Evolutionary conservation across 2,888 invertebrate genomes (phyloP), one percentile per base, ranked within the genome.

Genomic region (Nudaria mundana): DNA sequence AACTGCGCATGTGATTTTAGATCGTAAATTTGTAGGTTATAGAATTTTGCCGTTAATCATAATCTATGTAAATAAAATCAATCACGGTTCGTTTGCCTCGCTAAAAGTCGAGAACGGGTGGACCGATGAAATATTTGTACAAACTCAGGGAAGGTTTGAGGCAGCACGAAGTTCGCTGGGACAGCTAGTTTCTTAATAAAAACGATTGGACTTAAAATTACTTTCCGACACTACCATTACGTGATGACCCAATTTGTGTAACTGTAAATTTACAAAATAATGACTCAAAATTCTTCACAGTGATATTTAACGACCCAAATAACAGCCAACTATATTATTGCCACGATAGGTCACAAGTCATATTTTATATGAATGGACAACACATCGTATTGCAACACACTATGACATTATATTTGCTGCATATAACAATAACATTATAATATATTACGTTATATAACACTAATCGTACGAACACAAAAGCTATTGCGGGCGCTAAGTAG

Each of bases 361-460:
- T 23, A 22, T 38, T n/a, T 22, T 22, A 32, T 40, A 39, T 39
- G 38, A 44, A 32, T 38, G 40, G 48, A 48, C 33, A 48, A 31
- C 41, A 44, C 24, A 25, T 11, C 15, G 6, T 13, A n/a, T 35
- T 34, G 50, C 24, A 13, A 10, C 37, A 40, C 14, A 18, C 7
- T 25, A 32, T n/a, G 34, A 33, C 32, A 29, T 25, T 15, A 28
- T 33, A 12, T 29, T 26, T 5, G 3, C 12, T 23, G 28, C 13
- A 26, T 31, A 14, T 40, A 41, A 41, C 42, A 33, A 32, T 37
- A 32, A 29, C 20, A 41, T 28, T 18, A 18, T 20, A 20, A 31
- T 32, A n/a, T n/a, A n/a, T n/a, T n/a, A n/a, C n/a, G 37, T 56
- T 54, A 55, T 44, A 42, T 58, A 58, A 58, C 40, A 30, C 33